Conservation (phyloP, 2,888 invertebrate genomes). For the Chouioia cunea region DNA sequence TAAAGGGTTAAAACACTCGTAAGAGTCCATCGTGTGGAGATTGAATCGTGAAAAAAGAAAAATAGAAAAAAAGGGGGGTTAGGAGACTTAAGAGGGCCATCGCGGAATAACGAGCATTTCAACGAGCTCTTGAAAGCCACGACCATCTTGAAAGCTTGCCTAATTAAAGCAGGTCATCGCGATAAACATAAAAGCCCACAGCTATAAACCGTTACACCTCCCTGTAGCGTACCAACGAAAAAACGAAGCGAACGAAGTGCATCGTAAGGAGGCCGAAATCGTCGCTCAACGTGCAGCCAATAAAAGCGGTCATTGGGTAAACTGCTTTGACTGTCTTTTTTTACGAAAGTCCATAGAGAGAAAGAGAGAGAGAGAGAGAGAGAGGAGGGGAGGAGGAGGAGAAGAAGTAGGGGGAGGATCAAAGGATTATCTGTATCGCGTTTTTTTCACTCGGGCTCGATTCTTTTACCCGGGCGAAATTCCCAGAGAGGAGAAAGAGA, state of each 20-base stretch:
- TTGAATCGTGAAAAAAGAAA: not conserved
- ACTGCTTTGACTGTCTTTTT: not conserved
- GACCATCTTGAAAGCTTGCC: not conserved
- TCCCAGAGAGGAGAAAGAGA: conserved; percentile 9
- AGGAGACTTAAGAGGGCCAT: not conserved
- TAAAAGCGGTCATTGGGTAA: conserved; percentile 22
- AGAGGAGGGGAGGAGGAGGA: not conserved
- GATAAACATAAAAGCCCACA: conserved; percentile 11
- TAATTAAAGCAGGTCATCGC: conserved; percentile 10
- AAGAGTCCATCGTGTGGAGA: too few species aligned
- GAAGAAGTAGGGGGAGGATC: not conserved
- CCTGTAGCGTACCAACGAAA: not conserved
- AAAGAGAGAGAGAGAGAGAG: not conserved
- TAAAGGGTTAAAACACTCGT: too few species aligned
- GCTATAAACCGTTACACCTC: conserved; percentile 10
- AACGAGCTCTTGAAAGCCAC: not conserved
- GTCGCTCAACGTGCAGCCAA: conserved; percentile 12
- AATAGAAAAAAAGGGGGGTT: too few species aligned
- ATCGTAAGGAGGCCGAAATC: conserved; percentile 13
- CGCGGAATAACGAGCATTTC: conserved; percentile 17
- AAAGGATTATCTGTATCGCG: too few species aligned
- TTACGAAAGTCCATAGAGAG: conserved; percentile 1
- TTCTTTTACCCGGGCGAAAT: conserved; percentile 12
- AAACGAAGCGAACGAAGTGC: not conserved
- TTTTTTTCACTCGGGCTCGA: too few species aligned